phyloP scores from a whole-genome alignment of 2,888 invertebrate genomes.

The Cantharis nigra region DNA sequence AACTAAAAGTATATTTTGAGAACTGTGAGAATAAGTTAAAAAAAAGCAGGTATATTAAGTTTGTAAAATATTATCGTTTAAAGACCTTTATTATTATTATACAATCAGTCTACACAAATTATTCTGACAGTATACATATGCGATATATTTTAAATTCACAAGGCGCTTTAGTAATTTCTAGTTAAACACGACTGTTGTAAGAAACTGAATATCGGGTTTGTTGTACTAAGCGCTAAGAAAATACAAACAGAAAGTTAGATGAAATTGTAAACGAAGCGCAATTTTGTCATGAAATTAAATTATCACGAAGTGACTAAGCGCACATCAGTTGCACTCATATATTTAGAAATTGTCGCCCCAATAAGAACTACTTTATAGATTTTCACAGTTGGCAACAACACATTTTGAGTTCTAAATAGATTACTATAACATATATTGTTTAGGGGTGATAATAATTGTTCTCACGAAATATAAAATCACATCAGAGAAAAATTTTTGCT shows the following conservation, averaged over 20 bases:
- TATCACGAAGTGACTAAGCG: constrained; percentile 21
- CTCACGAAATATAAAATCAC: constrained; percentile 8
- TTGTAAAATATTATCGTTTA: background rate
- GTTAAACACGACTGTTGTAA: constrained; percentile 4
- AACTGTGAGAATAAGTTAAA: background rate
- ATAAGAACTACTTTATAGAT: constrained; percentile 24
- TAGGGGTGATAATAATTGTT: constrained; percentile 24
- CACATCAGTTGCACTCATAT: constrained; percentile 21
- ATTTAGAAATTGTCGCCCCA: constrained; percentile 24
- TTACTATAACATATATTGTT: constrained; percentile 29
- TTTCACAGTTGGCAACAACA: constrained; percentile 27
- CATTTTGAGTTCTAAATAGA: constrained; percentile 28
- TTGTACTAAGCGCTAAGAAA: constrained; percentile 5
- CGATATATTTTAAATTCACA: background rate
- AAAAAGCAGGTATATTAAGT: background rate
- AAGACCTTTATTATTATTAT: background rate
- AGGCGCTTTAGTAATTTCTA: background rate
- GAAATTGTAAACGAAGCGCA: constrained; percentile 7
- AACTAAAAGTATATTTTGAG: background rate
- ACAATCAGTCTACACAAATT: background rate
- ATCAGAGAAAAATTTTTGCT: background rate
- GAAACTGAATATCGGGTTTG: background rate
- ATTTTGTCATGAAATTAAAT: constrained; percentile 16
- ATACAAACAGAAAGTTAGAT: constrained; percentile 9
- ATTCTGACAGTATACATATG: background rate